Evolutionary conservation across 2,113 vertebrate genomes (phyloP).

Genomic region (Dermatemys mawii): DNA sequence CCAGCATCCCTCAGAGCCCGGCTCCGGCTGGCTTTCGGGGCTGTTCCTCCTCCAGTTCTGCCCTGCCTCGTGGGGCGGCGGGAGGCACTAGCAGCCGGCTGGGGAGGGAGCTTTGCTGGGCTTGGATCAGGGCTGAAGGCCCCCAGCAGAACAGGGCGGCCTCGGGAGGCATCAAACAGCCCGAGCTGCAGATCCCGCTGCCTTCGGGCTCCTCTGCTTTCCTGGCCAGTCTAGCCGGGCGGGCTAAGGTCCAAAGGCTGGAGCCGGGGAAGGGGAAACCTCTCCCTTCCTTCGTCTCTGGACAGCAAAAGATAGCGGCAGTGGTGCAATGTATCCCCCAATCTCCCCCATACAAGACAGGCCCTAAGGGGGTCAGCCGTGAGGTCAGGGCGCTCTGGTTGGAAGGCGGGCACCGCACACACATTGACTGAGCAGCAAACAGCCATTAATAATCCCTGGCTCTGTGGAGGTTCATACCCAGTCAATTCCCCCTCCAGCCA

Average conservation of each 20-base stretch:
- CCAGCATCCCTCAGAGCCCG: neutral
- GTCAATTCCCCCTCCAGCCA: neutral
- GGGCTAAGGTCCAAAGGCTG: fast-evolving
- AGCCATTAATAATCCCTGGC: neutral
- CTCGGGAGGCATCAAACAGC: neutral
- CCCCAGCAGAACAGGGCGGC: neutral
- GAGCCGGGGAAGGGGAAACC: neutral
- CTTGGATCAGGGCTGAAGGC: neutral
- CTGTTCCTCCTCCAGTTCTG: neutral
- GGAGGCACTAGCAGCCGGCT: neutral
- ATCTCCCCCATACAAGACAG: too few species aligned
- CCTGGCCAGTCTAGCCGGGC: neutral
- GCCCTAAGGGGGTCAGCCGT: neutral
- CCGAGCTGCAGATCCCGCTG: neutral
- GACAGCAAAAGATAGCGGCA: neutral
- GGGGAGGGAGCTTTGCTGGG: neutral
- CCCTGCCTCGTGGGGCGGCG: neutral
- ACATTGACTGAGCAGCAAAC: neutral
- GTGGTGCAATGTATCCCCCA: neutral
- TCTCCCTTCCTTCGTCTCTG: neutral
- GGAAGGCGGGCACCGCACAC: neutral
- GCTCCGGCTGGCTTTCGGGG: neutral
- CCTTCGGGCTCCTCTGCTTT: neutral
- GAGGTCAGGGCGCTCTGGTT: neutral
- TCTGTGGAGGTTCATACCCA: neutral